A percentile compares a stretch with the other conserved stretches of the same genome.
phyloP scores from a whole-genome alignment of 1,140 invertebrate species.

The Antheraea pernyi region DNA sequence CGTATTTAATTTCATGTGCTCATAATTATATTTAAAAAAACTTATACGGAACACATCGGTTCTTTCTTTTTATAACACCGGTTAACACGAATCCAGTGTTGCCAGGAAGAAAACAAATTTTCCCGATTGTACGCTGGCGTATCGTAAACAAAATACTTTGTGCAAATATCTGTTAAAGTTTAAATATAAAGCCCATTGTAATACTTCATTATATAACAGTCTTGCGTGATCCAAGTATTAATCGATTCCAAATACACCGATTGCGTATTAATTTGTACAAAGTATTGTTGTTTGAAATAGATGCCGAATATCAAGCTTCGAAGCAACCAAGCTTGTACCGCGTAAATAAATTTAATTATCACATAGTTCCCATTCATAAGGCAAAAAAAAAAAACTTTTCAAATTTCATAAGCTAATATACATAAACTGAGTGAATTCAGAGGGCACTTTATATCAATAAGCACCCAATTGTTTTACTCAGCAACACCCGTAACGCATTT shows the following conservation, averaged over 20 bases:
- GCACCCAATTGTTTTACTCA: neutral
- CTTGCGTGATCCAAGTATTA: slow-evolving; percentile 41
- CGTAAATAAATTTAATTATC: neutral
- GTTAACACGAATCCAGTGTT: slow-evolving; percentile 23
- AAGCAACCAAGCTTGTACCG: no score
- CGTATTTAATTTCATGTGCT: no score
- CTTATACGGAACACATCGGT: neutral
- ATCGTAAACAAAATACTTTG: slow-evolving; percentile 36
- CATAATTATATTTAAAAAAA: neutral
- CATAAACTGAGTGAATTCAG: neutral
- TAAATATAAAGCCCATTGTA: slow-evolving; percentile 26
- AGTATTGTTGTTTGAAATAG: slow-evolving; percentile 26
- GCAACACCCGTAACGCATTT: neutral
- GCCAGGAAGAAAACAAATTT: slow-evolving; percentile 21
- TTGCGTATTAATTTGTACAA: slow-evolving; percentile 30
- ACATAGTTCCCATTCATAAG: neutral
- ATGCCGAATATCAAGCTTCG: no score
- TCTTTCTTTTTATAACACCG: slow-evolving; percentile 13
- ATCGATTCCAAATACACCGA: slow-evolving; percentile 7
- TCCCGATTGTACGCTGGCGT: slow-evolving; percentile 5
- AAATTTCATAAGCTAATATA: neutral
- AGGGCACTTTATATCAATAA: no score
- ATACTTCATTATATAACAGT: slow-evolving; percentile 41
- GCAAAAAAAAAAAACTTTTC: neutral
- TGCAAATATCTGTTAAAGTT: slow-evolving; percentile 24